phyloP scores from a whole-genome alignment of 2,797 vertebrate genomes.

The Pseudochaenichthys georgianus region DNA sequence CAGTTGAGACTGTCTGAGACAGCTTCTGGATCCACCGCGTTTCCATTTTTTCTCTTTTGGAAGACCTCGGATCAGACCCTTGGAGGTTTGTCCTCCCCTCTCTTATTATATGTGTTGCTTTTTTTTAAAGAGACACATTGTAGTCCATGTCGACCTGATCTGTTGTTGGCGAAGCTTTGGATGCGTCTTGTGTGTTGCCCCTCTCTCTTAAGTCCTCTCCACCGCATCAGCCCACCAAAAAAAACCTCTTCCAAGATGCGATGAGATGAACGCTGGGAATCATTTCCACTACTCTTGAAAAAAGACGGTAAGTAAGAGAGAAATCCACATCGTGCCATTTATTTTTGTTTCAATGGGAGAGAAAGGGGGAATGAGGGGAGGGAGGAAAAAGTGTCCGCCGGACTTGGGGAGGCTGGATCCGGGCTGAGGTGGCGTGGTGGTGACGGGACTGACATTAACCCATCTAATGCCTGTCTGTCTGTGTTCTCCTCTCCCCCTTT shows the following conservation, averaged over 20 bases:
- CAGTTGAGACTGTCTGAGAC: slow-evolving; percentile 99
- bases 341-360: slow-evolving; percentile 48
- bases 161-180: slow-evolving; percentile 87
- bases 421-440: slow-evolving; percentile 91
- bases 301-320: slow-evolving; percentile 74
- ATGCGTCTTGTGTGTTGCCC: slow-evolving; percentile 80
- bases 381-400: slow-evolving; percentile 88
- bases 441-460: slow-evolving; percentile 91
- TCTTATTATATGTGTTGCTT: slow-evolving; percentile 8
- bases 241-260: slow-evolving; percentile 69
- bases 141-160: slow-evolving; percentile 86
- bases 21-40: slow-evolving; percentile 93
- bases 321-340: slow-evolving; percentile 40
- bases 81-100: slow-evolving; percentile 84
- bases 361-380: slow-evolving; percentile 78
- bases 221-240: slow-evolving; percentile 74
- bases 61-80: slow-evolving; percentile 91
- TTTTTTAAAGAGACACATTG: slow-evolving; percentile 74
- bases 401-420: slow-evolving; percentile 86
- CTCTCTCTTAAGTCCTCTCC: slow-evolving; percentile 71
- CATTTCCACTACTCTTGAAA: slow-evolving; percentile 67
- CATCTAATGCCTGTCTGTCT: slow-evolving; percentile 88
- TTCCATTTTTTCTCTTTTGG: slow-evolving; percentile 85
- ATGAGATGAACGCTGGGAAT: slow-evolving; percentile 75
- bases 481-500: slow-evolving; percentile 51